These are phyloP conservation scores for Podargus strigoides DNA, from an alignment of 2,797 vertebrate species.

Conservation along the genomic window DNA sequence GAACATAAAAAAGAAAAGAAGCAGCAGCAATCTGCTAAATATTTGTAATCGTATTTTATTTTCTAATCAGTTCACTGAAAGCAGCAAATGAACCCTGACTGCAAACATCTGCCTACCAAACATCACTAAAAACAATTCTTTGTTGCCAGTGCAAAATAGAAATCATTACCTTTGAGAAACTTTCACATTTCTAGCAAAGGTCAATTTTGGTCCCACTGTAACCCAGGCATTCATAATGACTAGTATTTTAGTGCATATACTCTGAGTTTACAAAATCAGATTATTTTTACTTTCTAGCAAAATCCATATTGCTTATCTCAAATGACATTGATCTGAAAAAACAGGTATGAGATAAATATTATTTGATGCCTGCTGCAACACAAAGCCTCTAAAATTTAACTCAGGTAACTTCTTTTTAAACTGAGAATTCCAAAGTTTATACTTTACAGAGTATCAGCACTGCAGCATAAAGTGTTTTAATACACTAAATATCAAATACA, in stretches of 20 bases:
- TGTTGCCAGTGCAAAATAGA: background rate
- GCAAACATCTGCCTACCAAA: background rate
- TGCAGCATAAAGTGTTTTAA: background rate
- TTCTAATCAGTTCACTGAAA: background rate
- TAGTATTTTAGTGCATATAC: background rate
- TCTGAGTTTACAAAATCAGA: background rate
- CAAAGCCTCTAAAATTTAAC: background rate
- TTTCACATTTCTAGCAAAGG: background rate
- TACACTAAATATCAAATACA: background rate
- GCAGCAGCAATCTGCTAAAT: background rate
- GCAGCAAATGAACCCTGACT: background rate
- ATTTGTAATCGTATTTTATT: background rate
- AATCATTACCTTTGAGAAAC: background rate
- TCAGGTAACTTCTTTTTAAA: background rate
- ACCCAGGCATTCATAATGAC: background rate
- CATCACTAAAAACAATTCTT: background rate
- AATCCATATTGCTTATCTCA: background rate
- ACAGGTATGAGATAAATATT: background rate
- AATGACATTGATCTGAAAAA: background rate
- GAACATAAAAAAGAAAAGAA: background rate
- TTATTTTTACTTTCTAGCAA: background rate
- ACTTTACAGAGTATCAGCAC: accelerated
- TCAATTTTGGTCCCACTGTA: background rate
- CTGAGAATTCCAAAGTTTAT: background rate
- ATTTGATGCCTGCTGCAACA: background rate